These are phyloP conservation scores for Operophtera brumata DNA, from an alignment of 2,888 invertebrate species.

Conservation along the genomic window DNA sequence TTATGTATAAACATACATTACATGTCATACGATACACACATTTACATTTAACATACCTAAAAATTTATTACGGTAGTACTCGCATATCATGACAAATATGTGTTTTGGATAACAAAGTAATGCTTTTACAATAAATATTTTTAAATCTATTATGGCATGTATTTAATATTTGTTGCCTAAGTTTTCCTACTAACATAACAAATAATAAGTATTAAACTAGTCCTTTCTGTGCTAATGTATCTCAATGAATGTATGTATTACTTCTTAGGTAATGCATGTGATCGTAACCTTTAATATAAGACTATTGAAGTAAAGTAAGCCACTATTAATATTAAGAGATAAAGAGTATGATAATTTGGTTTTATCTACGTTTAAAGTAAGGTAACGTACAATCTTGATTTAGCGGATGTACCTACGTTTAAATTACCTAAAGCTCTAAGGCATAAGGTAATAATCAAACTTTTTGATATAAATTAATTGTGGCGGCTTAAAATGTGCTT, in stretches of 20 bases:
- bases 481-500: conserved; percentile 44
- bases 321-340: no score
- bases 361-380: not conserved
- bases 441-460: not conserved
- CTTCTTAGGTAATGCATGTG: conserved; percentile 21
- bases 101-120: not conserved
- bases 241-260: conserved; percentile 13
- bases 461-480: conserved; percentile 16
- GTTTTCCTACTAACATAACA: not conserved
- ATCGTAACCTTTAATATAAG: conserved; percentile 8
- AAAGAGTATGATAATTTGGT: not conserved
- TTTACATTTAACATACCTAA: not conserved
- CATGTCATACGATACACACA: not conserved
- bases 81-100: not conserved
- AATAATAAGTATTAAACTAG: conserved; percentile 30
- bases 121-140: not conserved
- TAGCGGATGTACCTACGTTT: not conserved
- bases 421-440: not conserved
- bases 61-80: not conserved
- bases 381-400: not conserved
- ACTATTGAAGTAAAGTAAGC: not conserved
- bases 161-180: not conserved
- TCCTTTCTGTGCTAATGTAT: conserved; percentile 30
- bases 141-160: not conserved
- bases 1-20: not conserved